Evolutionary conservation across 2,888 invertebrate species (phyloP), one percentile per base, ranked within the genome.

Genomic region (Plebejus anna): DNA sequence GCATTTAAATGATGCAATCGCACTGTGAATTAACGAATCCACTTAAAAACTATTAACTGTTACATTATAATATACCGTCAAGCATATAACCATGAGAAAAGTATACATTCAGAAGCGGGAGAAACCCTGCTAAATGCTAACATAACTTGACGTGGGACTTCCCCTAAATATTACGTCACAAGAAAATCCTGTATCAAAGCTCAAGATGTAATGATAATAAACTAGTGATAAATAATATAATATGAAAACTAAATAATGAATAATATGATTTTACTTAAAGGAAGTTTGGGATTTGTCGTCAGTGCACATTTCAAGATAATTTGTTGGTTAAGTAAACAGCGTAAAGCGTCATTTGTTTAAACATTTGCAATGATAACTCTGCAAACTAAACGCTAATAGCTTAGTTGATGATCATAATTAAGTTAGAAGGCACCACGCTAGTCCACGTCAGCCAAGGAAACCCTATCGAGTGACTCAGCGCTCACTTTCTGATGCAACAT

Each of bases 401-500:
- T 0, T 6, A 61, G 11, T 61, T 61, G 7, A 61, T 61, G 28
- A 61, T 28, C 0, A 22, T 28, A 61, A 61, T 61, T 61, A 61
- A 61, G 9, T 61, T 61, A 61, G 2, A 61, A 61, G 28, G 4
- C 61, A 28, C 61, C 28, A 28, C 61, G 61, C 61, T 42, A 4
- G 75, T 75, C 42, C 16, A 75, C 66, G 47, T 66, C 66, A 70
- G 16, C 22, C 47, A 51, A 75, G 42, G 70, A 66, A 61, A 75
- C 16, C 42, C 72, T 72, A 72, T 13, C 5, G 22, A n/a, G 71
- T 72, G 38, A 72, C 47, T 72, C 71, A 11, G 11, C 71, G 38
- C 42, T 47, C 28, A 72, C 51, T 72, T 47, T 28, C 72, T 72
- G 72, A 72, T 72, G 72, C 72, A 72, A 72, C 72, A 32, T 51